These are phyloP conservation scores for Cephalotes varians DNA, from an alignment of 2,888 invertebrate species.

Conservation along the genomic window DNA sequence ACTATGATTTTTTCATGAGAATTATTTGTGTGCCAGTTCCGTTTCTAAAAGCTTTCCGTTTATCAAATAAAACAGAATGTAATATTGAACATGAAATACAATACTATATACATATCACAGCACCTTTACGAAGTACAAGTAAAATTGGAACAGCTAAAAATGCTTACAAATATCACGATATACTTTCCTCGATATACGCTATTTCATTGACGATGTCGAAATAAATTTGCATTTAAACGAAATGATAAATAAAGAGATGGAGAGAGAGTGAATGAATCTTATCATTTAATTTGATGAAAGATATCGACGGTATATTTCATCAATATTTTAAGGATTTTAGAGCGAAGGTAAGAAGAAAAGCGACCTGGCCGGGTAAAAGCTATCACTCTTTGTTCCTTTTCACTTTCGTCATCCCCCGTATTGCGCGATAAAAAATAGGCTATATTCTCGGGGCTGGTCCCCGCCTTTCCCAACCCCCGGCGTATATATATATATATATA, in stretches of 20 bases:
- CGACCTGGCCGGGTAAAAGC: neutral
- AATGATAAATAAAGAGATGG: neutral
- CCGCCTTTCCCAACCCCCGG: neutral
- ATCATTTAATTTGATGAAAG: neutral
- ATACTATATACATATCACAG: neutral
- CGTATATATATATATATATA: neutral
- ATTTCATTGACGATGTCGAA: neutral
- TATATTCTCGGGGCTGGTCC: neutral
- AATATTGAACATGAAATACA: neutral
- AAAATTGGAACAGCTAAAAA: neutral
- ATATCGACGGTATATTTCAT: neutral
- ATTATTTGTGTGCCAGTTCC: neutral
- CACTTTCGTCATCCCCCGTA: neutral
- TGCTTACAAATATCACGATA: neutral
- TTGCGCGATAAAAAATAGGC: slow-evolving; percentile 13
- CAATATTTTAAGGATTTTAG: neutral
- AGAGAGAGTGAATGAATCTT: neutral
- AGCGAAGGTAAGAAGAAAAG: neutral
- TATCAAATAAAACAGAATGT: neutral
- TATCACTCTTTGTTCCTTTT: neutral
- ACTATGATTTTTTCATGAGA: neutral
- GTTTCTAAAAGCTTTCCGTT: neutral
- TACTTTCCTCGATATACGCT: neutral
- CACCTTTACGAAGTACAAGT: neutral
- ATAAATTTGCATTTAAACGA: neutral